These are phyloP conservation scores for Lutraria rhynchaena DNA, from an alignment of 1,140 invertebrate genomes.

Conservation along the genomic window DNA sequence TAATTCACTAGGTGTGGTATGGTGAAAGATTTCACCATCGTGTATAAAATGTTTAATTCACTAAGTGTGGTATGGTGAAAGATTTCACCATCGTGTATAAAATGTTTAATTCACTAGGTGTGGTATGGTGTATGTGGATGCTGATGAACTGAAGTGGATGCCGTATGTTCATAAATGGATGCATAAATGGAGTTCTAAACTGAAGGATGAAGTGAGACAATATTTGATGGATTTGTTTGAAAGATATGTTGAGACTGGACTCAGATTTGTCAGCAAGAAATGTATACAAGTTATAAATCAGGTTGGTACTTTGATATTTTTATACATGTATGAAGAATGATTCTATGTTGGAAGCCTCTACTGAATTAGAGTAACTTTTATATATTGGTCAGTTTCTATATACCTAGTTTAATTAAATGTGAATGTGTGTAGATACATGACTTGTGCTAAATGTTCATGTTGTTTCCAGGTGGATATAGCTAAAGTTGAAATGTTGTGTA, in stretches of 20 bases:
- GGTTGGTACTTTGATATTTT: too few relatives aligned
- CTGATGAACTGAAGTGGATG: slow-evolving; percentile 81
- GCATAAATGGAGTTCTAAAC: slow-evolving; percentile 63
- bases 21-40: too few relatives aligned
- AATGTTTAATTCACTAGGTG: slow-evolving; percentile 75
- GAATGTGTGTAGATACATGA: too few relatives aligned
- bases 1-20: too few relatives aligned
- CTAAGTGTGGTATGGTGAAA: too few relatives aligned
- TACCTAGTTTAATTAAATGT: too few relatives aligned
- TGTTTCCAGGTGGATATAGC: slow-evolving; percentile 89
- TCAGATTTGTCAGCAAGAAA: slow-evolving; percentile 87
- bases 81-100: too few relatives aligned
- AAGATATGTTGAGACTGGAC: slow-evolving; percentile 86
- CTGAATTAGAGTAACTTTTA: too few relatives aligned
- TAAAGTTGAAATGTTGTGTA: slow-evolving; percentile 89
- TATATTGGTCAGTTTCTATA: too few relatives aligned
- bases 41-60: too few relatives aligned
- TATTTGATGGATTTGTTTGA: slow-evolving; percentile 86
- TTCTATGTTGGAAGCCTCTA: too few relatives aligned
- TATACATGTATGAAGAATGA: too few relatives aligned
- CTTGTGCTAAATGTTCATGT: background rate
- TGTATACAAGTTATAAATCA: slow-evolving; percentile 87
- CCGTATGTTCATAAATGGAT: slow-evolving; percentile 82
- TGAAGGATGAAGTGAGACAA: slow-evolving; percentile 77
- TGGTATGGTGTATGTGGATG: slow-evolving; percentile 83